Percentiles rank a stretch among this genome's conserved stretches.
phyloP scores from a whole-genome alignment of 2,113 vertebrate genomes.

The Psittacula cyanocephala region DNA sequence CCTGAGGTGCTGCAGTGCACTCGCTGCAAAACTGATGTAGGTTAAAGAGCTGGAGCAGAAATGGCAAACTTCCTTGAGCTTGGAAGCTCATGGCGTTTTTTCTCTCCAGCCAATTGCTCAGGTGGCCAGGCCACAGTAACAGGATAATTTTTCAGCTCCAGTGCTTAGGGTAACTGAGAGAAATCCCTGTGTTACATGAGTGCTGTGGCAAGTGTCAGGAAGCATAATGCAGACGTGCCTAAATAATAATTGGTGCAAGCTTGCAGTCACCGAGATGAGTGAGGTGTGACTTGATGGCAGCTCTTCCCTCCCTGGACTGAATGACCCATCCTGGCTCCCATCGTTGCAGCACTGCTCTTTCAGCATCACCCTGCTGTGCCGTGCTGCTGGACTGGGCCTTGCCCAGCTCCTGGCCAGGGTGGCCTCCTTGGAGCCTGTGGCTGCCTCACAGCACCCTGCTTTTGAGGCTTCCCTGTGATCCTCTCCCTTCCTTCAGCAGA shows the following conservation, averaged over 20 bases:
- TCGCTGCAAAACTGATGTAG: background rate
- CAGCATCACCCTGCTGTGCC: fast-evolving
- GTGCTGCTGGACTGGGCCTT: background rate
- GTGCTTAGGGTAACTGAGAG: background rate
- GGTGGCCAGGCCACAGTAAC: background rate
- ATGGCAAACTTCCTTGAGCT: conserved; percentile 10
- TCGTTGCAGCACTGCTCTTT: background rate
- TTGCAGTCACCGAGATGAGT: background rate
- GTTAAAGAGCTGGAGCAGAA: conserved; percentile 9
- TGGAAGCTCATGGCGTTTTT: background rate
- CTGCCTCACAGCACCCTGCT: background rate
- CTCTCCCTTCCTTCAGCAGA: background rate
- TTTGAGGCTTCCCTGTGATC: background rate
- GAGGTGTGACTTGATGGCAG: background rate
- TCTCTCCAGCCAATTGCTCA: background rate
- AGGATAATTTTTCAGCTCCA: background rate
- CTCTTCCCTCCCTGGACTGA: background rate
- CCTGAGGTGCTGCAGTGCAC: background rate
- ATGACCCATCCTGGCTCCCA: background rate
- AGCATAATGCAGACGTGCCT: background rate
- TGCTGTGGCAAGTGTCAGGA: background rate
- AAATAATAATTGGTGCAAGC: background rate
- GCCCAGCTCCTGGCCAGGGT: background rate
- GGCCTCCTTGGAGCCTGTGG: background rate
- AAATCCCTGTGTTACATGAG: background rate